Conservation (phyloP, 2,797 vertebrate species). For the Melanogrammus aeglefinus region DNA sequence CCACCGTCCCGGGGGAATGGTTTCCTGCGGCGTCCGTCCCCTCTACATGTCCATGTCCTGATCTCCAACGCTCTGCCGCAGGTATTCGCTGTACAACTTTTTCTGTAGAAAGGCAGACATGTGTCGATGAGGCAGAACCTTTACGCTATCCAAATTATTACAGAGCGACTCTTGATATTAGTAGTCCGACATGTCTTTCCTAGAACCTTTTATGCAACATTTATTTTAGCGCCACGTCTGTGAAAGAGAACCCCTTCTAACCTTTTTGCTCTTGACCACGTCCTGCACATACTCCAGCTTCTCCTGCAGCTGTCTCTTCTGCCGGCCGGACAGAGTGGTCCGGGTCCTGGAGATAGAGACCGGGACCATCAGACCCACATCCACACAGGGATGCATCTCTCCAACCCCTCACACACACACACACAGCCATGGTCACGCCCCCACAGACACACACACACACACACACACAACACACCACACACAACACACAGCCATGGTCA, state of each 20-base stretch:
- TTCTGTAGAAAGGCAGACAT: conserved; percentile 60
- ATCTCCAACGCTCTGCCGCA: conserved; percentile 81
- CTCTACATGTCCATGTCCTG: conserved; percentile 74
- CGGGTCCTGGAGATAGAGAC: conserved; percentile 62
- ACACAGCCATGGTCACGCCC: too few relatives aligned
- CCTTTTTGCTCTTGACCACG: conserved; percentile 80
- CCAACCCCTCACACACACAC: too few relatives aligned
- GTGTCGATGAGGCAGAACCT: background rate
- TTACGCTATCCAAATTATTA: background rate
- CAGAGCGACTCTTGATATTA: background rate
- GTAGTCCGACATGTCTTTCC: background rate
- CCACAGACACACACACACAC: too few relatives aligned
- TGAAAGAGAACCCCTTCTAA: background rate
- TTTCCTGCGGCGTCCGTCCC: background rate
- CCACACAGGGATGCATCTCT: background rate
- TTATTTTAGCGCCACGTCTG: background rate
- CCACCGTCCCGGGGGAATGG: conserved; percentile 7
- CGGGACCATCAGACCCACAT: background rate
- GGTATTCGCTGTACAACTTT: conserved; percentile 81
- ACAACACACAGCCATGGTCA: background rate
- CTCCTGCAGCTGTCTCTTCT: conserved; percentile 78
- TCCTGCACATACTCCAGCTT: conserved; percentile 78
- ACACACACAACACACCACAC: too few relatives aligned
- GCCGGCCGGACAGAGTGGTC: conserved; percentile 74
- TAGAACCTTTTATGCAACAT: background rate